phyloP scores from a whole-genome alignment of 1,140 invertebrate genomes.

The Zaprionus capensis region DNA sequence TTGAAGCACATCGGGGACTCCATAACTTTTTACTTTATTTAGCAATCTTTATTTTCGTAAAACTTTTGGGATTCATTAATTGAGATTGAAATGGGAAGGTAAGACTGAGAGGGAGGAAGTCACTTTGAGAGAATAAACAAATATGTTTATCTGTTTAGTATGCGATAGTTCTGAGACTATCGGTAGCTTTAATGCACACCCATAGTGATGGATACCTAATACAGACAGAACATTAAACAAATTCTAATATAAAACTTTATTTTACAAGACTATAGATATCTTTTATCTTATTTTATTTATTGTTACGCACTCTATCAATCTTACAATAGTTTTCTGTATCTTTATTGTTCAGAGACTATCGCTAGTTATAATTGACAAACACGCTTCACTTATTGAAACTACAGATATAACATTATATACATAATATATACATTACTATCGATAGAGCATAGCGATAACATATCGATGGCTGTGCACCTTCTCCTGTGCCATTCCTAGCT shows the following conservation, averaged over 20 bases:
- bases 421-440: background rate
- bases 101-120: background rate
- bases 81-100: background rate
- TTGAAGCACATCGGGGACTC: background rate
- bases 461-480: background rate
- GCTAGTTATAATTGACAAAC: too few relatives aligned
- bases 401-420: too few relatives aligned
- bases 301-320: too few relatives aligned
- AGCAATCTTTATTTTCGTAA: background rate
- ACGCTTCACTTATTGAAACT: too few relatives aligned
- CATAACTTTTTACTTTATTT: background rate
- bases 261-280: background rate
- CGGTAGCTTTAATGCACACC: too few relatives aligned
- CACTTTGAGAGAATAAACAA: background rate
- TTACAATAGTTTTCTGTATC: too few relatives aligned
- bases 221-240: too few relatives aligned
- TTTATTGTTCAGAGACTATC: too few relatives aligned
- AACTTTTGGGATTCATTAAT: background rate
- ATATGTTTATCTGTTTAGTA: background rate
- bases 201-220: background rate
- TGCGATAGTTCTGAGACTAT: background rate
- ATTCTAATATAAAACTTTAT: background rate
- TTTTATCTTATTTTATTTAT: too few relatives aligned
- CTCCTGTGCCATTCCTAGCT: background rate
- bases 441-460: background rate